Evolutionary conservation across 2,888 invertebrate species (phyloP), one percentile per base, ranked within the genome.

Genomic region (Malthinus flaveolus): DNA sequence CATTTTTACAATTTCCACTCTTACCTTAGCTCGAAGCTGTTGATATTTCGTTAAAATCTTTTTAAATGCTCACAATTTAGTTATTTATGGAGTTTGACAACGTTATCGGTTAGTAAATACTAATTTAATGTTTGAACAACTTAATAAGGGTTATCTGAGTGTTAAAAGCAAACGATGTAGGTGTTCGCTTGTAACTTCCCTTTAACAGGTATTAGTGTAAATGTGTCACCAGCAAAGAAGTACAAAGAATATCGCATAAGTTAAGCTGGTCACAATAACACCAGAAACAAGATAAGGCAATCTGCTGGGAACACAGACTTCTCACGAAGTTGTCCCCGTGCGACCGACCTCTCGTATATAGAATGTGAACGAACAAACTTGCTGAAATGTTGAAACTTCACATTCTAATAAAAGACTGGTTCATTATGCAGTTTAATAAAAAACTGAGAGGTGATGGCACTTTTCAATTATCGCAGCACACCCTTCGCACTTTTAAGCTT

Each of bases 281-380:
- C 66, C 68, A 66, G 68, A 69, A 73, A 72, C 71, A 72, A 72
- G 72, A 72, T 73, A 72, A 73, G 72, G 68, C 73, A 70, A 71
- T 72, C 71, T 71, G 68, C 66, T 65, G 68, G 63, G 67, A 70
- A 68, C 67, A 67, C 64, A 66, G 66, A 65, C 69, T 70, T 67
- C 71, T 72, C 72, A 72, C 72, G 72, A 71, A 72, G 68, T 67
- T 58, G 70, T 66, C 61, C 65, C 62, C 59, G 60, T 57, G 60
- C 58, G 66, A 46, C 61, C 62, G 52, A 51, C 53, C 48, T 47
- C 32, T 42, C 50, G 10, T 12, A 51, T 32, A 49, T 12, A 33
- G 47, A 51, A 15, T 51, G 60, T 56, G 52, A 46, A 31, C 7
- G 51, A 51, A n/a, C n/a, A 7, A 31, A 15, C 10, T 32, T 9